Conservation (phyloP, 2,888 invertebrate species). For the Lacanobia oleracea region DNA sequence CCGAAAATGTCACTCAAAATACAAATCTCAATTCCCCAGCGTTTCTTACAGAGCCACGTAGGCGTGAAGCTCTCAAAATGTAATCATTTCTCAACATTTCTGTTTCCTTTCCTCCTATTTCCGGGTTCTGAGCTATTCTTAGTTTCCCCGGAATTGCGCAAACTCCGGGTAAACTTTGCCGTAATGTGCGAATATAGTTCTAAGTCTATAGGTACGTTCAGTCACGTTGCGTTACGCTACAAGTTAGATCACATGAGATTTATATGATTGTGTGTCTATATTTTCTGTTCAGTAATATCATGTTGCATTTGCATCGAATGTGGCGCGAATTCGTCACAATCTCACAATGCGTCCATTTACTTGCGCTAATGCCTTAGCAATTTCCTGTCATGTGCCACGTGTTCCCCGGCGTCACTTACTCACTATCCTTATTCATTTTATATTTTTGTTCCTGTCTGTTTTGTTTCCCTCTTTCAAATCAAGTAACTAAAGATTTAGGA, state of each 20-base stretch:
- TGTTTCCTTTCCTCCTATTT: conserved; percentile 41
- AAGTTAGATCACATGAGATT: conserved; percentile 48
- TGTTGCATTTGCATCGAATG: conserved; percentile 61
- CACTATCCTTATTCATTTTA: conserved; percentile 72
- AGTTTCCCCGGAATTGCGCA: conserved; percentile 53
- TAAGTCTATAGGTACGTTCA: conserved; percentile 20
- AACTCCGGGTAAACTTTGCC: conserved; percentile 36
- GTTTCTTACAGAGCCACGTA: conserved; percentile 27
- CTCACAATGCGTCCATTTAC: conserved; percentile 63
- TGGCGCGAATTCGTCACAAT: conserved; percentile 63
- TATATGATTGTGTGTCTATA: conserved; percentile 27
- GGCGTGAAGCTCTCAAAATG: conserved; percentile 40
- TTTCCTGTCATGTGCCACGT: conserved; percentile 79
- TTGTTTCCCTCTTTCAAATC: conserved; percentile 40
- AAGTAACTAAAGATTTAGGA: conserved; percentile 20
- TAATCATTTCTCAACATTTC: conserved; percentile 36
- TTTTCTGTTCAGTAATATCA: conserved; percentile 52
- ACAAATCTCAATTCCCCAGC: conserved; percentile 45
- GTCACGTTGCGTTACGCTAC: conserved; percentile 40
- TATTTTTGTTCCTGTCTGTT: conserved; percentile 60
- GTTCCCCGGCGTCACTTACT: conserved; percentile 70
- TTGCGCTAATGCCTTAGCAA: conserved; percentile 71
- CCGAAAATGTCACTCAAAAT: conserved; percentile 74
- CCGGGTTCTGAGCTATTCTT: conserved; percentile 58
- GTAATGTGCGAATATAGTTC: conserved; percentile 48